phyloP scores from a whole-genome alignment of 2,888 invertebrate species.

The Polydrusus cervinus region DNA sequence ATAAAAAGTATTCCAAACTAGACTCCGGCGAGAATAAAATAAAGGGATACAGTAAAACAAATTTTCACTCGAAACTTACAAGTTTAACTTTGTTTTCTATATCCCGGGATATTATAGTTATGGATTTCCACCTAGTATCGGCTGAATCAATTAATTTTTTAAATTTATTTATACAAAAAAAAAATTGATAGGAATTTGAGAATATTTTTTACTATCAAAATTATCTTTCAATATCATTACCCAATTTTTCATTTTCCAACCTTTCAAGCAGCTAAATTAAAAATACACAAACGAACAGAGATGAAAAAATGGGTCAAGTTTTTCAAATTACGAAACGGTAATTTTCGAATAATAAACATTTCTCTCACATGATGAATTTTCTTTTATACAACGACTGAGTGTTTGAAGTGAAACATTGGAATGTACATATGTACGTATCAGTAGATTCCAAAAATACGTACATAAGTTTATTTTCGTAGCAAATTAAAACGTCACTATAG shows the following conservation, averaged over 20 bases:
- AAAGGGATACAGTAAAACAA: too few species aligned
- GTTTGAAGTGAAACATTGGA: neutral
- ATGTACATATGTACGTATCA: neutral
- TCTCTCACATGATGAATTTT: neutral
- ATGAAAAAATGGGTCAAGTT: slow-evolving; percentile 11
- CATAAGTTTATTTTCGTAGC: slow-evolving; percentile 5
- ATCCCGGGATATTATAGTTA: too few species aligned
- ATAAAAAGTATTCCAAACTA: too few species aligned
- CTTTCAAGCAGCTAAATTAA: neutral
- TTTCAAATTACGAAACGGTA: slow-evolving; percentile 5
- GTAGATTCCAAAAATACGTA: neutral
- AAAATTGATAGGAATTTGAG: too few species aligned
- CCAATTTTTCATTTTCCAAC: neutral
- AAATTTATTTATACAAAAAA: too few species aligned
- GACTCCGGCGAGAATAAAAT: too few species aligned
- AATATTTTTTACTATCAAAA: too few species aligned
- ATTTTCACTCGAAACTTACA: too few species aligned
- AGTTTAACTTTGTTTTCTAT: too few species aligned
- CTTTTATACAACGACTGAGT: neutral
- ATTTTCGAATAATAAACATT: slow-evolving; percentile 15
- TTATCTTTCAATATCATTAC: neutral
- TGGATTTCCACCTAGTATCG: too few species aligned
- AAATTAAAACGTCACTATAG: neutral
- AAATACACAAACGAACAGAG: neutral
- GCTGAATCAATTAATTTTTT: too few species aligned